Conservation (phyloP, 1,140 invertebrate genomes). For the Neodiprion fabricii region DNA sequence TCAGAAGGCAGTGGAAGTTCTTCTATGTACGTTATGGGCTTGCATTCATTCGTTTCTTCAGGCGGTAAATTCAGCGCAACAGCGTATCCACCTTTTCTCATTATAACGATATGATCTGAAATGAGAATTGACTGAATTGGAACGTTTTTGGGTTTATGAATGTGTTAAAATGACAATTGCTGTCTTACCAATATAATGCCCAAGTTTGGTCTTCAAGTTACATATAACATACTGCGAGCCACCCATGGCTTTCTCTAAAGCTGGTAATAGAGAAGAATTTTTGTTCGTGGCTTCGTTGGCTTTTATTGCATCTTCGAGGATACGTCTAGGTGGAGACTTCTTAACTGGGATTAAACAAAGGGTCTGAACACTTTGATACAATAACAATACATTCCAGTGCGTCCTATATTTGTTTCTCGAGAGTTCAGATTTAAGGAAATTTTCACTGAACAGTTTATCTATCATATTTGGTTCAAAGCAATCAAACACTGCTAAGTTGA, state of each 20-base stretch:
- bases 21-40: slow-evolving; percentile 41
- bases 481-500: slow-evolving; percentile 63
- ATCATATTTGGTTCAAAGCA: slow-evolving; percentile 63
- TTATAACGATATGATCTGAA: slow-evolving; percentile 62
- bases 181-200: slow-evolving; percentile 59
- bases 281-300: slow-evolving; percentile 28
- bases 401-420: background rate
- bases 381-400: slow-evolving; percentile 49
- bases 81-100: slow-evolving; percentile 62
- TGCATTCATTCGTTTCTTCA: slow-evolving; percentile 22
- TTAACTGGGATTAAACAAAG: slow-evolving; percentile 62
- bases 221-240: slow-evolving; percentile 56
- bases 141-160: background rate
- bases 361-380: slow-evolving; percentile 65
- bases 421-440: slow-evolving; percentile 44
- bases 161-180: background rate
- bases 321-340: slow-evolving; percentile 45
- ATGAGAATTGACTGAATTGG: slow-evolving; percentile 26
- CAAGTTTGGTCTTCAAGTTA: slow-evolving; percentile 54
- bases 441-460: slow-evolving; percentile 57
- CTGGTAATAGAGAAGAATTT: slow-evolving; percentile 47
- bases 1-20: slow-evolving; percentile 51
- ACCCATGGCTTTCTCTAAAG: slow-evolving; percentile 56
- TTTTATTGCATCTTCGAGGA: slow-evolving; percentile 33
- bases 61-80: slow-evolving; percentile 49